Percentiles rank a stretch among this genome's conserved stretches.
phyloP scores from a whole-genome alignment of 2,113 vertebrate genomes.

The Phylloscopus trochiloides region DNA sequence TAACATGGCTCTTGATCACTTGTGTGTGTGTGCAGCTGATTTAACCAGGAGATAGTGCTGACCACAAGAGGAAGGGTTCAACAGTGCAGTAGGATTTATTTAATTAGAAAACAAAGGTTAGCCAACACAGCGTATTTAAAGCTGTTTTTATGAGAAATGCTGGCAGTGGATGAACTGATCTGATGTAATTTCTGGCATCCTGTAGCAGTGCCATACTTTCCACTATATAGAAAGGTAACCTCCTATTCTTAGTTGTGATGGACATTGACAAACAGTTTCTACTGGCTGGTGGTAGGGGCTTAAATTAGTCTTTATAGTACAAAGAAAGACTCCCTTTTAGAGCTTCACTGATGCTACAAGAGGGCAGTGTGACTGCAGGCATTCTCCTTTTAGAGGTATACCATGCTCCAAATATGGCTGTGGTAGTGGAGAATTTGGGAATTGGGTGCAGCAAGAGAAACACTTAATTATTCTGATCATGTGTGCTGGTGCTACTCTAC shows the following conservation, averaged over 20 bases:
- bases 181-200: constrained; percentile 55
- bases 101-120: constrained; percentile 58
- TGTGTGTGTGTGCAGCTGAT: not conserved
- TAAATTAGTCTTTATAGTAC: not conserved
- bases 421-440: not conserved
- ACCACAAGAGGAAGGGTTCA: constrained; percentile 49
- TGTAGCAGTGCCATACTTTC: constrained; percentile 26
- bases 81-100: constrained; percentile 35
- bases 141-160: constrained; percentile 45
- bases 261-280: constrained; percentile 1
- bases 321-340: not conserved
- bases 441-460: not conserved
- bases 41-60: constrained; percentile 32
- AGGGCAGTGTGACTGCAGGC: not conserved
- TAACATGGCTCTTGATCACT: not conserved
- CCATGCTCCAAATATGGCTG: accelerated
- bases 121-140: constrained; percentile 45
- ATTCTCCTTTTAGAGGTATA: not conserved
- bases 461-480: not conserved
- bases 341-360: not conserved
- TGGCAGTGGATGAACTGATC: constrained; percentile 31
- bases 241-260: constrained; percentile 56
- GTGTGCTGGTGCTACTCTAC: not conserved
- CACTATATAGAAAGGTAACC: constrained; percentile 14
- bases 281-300: not conserved